Base-by-base conservation (phyloP, 1,140 invertebrate species). In the Tetramorium alpestre region DNA sequence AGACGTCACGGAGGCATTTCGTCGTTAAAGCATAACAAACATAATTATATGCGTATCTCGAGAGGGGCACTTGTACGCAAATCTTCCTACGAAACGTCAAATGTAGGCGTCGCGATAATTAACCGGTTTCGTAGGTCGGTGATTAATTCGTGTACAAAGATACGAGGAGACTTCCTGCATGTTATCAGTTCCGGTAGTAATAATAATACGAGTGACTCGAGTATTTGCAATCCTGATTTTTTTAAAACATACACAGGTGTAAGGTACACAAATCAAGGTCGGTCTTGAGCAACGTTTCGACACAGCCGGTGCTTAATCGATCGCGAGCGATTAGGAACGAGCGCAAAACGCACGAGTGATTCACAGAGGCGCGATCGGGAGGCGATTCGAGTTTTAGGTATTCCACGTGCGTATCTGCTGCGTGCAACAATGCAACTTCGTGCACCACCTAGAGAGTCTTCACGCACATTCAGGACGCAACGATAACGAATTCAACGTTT, bases 371-470 rank as follows among this genome's bases (percentile, higher is more conserved):
- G 67, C 16, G 62, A 89, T 89, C 51, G 70, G 56, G 70, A 77
- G 6, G 49, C 25, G 80, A 72, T 58, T 84, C 41, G n/a, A 16
- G 47, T 76, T 58, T 89, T 58, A 8, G 22, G 54, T 87, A 92
- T 91, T 91, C 91, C 73, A 87, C 28, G 56, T 80, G 81, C 73
- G 87, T 86, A 58, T 41, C 5, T n/a, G 69, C 56, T 85, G 86
- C 90, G 91, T 90, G 92, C 89, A 87, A 64, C 67, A 82, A 92
- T 84, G 91, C 91, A 81, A 87, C 88, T 91, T 84, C 54, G 70
- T 69, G 65, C 10, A 72, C 22, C 44, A 41, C 13, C 49, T 69
- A 69, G 22, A 54, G 60, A 54, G 51, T 60, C 47, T 54, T 75
- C 18, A 44, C 1, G 54, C 18, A 49, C 13, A n/a, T 38, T 73